phyloP scores from a whole-genome alignment of 2,113 vertebrate species.

The Sander lucioperca region DNA sequence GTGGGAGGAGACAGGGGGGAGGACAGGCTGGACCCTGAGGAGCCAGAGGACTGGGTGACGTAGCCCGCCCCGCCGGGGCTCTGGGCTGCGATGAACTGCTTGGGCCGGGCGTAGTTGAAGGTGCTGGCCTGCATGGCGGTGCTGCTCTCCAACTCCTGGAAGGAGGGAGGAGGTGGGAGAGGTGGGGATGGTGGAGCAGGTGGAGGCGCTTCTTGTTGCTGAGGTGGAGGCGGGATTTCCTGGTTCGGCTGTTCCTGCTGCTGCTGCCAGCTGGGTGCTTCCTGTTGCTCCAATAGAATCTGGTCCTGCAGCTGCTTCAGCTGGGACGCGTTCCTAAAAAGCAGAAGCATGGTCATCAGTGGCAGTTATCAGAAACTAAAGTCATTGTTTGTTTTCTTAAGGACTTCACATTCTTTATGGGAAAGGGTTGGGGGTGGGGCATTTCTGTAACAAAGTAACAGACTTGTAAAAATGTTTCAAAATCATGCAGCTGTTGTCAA shows the following conservation, averaged over 20 bases:
- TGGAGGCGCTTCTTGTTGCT: conserved; percentile 77
- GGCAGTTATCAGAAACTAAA: conserved; percentile 13
- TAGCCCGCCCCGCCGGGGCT: conserved; percentile 83
- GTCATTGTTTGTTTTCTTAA: neutral
- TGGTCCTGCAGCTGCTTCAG: conserved; percentile 96
- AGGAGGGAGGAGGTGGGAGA: conserved; percentile 92
- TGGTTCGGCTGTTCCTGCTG: conserved; percentile 64
- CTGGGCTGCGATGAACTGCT: conserved; percentile 99
- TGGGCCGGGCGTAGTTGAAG: conserved; percentile 98
- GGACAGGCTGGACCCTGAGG: conserved; percentile 90
- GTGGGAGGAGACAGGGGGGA: conserved; percentile 92
- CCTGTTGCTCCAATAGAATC: conserved; percentile 92
- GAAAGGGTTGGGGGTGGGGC: neutral
- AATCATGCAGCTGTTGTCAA: conserved; percentile 53
- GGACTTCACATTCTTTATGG: neutral
- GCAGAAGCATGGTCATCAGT: conserved; percentile 28
- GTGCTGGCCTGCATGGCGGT: conserved; percentile 94
- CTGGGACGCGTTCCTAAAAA: conserved; percentile 89
- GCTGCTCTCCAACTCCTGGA: conserved; percentile 90
- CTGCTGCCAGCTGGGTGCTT: conserved; percentile 84
- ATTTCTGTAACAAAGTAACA: conserved; percentile 28
- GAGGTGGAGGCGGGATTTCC: conserved; percentile 82
- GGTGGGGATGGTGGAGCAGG: conserved; percentile 90
- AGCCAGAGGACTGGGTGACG: conserved; percentile 90
- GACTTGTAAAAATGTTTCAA: conserved; percentile 47